Percentiles rank a stretch among this genome's conserved stretches.
Conservation (phyloP, 2,113 vertebrate genomes). For the Parus major region DNA sequence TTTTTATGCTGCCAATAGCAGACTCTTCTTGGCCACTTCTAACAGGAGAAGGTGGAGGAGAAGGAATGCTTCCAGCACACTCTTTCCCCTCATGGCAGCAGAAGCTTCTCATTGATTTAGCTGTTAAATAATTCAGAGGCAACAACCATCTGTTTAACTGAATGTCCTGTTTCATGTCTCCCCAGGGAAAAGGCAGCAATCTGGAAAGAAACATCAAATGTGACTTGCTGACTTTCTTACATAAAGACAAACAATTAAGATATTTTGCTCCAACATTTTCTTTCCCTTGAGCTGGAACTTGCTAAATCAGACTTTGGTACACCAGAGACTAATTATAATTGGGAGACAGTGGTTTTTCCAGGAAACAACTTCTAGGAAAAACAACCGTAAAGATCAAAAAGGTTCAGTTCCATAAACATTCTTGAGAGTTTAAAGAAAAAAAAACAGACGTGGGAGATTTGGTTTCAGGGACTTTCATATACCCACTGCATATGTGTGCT, state of each 20-base stretch:
- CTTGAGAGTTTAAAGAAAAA: neutral
- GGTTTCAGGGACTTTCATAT: neutral
- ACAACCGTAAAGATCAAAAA: neutral
- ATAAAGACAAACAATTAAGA: neutral
- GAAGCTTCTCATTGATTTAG: neutral
- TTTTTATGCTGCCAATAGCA: neutral
- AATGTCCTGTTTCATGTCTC: conserved; percentile 20
- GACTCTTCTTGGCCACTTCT: neutral
- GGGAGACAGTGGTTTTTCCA: neutral
- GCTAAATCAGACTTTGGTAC: neutral
- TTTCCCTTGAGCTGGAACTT: neutral
- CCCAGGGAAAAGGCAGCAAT: neutral
- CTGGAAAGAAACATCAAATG: neutral
- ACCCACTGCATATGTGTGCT: neutral
- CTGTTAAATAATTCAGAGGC: conserved; percentile 40
- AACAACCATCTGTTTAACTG: conserved; percentile 29
- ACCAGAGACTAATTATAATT: neutral
- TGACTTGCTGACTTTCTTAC: neutral
- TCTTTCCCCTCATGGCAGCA: neutral
- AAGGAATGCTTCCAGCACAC: neutral
- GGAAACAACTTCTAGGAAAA: neutral
- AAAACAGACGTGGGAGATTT: neutral
- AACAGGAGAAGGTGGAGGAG: neutral
- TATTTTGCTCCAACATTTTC: neutral
- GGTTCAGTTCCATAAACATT: neutral